Evolutionary conservation across 2,797 vertebrate genomes (phyloP), one percentile per base, ranked within the genome.

Genomic region (Morus bassanus): DNA sequence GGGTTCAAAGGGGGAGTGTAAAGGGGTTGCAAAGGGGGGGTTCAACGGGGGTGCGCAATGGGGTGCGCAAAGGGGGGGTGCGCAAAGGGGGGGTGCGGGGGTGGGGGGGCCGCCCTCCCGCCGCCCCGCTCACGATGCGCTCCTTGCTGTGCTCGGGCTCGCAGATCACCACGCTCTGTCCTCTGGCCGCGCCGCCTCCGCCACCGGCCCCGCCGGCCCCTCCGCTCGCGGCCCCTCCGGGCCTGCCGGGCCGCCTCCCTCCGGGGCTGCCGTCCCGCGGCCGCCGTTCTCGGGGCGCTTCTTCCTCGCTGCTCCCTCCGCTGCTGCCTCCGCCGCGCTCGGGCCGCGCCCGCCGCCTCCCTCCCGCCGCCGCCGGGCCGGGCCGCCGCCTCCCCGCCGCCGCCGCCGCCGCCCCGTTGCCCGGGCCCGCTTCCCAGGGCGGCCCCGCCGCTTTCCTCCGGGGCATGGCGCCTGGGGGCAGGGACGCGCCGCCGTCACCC

Each of bases 71-170:
- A 45, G 11, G 22, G 30, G 21, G 17, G 56, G n/a, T 10, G n/a
- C 22, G 7, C 30, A 24, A 25, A 24, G 48, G 23, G 48, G n/a
- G n/a, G 51, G n/a, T n/a, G n/a, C n/a, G n/a, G 24, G 30, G 19
- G 19, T 6, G 21, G 24, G 11, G 41, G 23, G 22, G 64, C 5
- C 7, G 50, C 41, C 67, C 41, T 37, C 51, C 48, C 25, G 22
- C 45, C 51, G 57, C 69, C 33, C 39, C 81, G 86, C 97, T 98
- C 96, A 98, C 98, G 11, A 98, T 97, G 93, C 97, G 97, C 96
- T 98, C 98, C 96, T 98, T 98, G 95, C 95, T 98, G 96, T 98
- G 98, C 67, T 98, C 98, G 9, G 98, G 98, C 82, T 98, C 98
- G 45, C 95, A 98, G 97, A 98, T 97, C 11, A 98, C 88, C 21